phyloP scores from a whole-genome alignment of 2,888 invertebrate species.

The Idaea biselata region DNA sequence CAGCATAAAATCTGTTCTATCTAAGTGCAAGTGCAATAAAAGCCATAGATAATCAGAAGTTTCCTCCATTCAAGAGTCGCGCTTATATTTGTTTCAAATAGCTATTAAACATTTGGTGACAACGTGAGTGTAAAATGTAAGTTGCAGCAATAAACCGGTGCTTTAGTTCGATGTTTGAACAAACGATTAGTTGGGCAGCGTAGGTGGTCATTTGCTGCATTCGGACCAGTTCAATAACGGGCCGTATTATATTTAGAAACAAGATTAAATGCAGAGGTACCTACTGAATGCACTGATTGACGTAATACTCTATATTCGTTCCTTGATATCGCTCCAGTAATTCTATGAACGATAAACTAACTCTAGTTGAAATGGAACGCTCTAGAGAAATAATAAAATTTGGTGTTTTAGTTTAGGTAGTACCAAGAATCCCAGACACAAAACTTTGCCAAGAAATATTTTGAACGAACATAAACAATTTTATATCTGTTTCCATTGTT shows the following conservation, averaged over 20 bases:
- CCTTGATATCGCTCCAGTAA: constrained; percentile 2
- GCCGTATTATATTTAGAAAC: constrained; percentile 29
- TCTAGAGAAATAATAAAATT: neutral
- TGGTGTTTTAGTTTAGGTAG: neutral
- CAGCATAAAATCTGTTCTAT: constrained; percentile 28
- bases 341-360: constrained; percentile 4
- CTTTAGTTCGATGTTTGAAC: constrained; percentile 46
- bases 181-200: constrained; percentile 46
- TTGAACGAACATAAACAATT: constrained; percentile 1
- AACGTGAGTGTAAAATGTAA: constrained; percentile 39
- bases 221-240: constrained; percentile 23
- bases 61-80: neutral
- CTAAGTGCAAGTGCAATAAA: constrained; percentile 16
- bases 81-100: neutral
- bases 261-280: constrained; percentile 25
- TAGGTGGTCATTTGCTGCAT: constrained; percentile 45
- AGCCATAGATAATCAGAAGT: constrained; percentile 23
- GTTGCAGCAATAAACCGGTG: constrained; percentile 31
- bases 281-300: constrained; percentile 20
- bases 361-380: neutral
- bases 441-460: constrained; percentile 7
- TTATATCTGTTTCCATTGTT: neutral
- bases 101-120: constrained; percentile 25
- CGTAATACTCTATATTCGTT: constrained; percentile 11
- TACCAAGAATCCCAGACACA: neutral